These are phyloP conservation scores for Cherax destructor DNA, from an alignment of 1,140 invertebrate species.

Conservation along the genomic window DNA sequence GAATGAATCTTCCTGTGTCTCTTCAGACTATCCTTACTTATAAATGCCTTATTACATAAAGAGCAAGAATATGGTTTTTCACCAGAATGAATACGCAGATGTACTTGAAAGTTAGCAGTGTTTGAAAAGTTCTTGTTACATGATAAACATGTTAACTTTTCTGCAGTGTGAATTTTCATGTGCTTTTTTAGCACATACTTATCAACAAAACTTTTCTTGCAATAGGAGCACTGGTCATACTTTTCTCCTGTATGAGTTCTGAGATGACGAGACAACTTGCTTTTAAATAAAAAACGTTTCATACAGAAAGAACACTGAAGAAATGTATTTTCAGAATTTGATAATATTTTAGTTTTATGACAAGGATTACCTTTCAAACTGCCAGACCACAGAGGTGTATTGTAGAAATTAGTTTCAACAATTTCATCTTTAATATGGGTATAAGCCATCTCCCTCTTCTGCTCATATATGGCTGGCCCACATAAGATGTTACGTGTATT, in stretches of 20 bases:
- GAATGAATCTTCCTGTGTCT: neutral
- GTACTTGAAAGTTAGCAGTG: neutral
- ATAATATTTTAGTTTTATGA: neutral
- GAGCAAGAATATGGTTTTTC: conserved; percentile 12
- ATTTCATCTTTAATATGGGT: neutral
- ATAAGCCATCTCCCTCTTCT: neutral
- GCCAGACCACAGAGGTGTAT: neutral
- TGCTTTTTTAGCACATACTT: neutral
- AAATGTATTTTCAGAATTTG: neutral
- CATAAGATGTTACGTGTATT: neutral
- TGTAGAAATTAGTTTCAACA: neutral
- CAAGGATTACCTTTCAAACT: neutral
- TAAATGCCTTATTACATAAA: neutral
- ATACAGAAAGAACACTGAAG: neutral
- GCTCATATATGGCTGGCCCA: neutral
- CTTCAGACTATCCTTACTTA: neutral
- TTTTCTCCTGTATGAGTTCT: neutral
- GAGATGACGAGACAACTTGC: neutral
- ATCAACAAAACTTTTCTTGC: neutral
- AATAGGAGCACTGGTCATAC: neutral
- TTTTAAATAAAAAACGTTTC: neutral
- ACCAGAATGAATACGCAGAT: conserved; percentile 16
- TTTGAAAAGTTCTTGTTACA: neutral
- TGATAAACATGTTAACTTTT: neutral
- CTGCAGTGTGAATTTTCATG: neutral